Evolutionary conservation across 2,113 vertebrate species (phyloP).

Genomic region (Pteronura brasiliensis): DNA sequence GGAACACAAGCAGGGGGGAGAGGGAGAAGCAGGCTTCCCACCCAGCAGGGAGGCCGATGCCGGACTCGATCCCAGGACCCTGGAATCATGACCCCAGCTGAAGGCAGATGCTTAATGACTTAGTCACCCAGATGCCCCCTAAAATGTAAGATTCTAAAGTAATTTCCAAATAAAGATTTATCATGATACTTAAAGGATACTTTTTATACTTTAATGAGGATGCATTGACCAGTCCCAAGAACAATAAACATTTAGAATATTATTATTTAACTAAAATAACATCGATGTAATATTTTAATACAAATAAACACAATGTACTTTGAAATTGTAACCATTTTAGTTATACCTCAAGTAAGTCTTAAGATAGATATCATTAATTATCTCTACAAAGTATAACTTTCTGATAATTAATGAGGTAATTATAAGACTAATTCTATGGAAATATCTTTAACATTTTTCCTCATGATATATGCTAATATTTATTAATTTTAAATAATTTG

Average conservation of each 20-base stretch:
- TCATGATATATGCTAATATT: conserved; percentile 27
- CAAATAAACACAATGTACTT: conserved; percentile 16
- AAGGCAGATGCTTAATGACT: too few relatives aligned
- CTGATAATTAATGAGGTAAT: conserved; percentile 47
- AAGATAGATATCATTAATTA: background rate
- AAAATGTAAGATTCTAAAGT: conserved; percentile 16
- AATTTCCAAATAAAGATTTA: conserved; percentile 10
- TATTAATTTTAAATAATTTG: conserved; percentile 31
- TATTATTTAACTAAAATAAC: background rate
- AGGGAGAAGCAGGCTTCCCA: too few relatives aligned
- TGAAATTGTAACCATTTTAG: background rate
- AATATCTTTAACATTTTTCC: conserved; percentile 19
- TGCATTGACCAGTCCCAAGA: background rate
- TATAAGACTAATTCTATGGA: conserved; percentile 3
- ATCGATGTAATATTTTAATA: conserved; percentile 25
- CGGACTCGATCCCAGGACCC: too few relatives aligned
- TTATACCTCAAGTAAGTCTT: background rate
- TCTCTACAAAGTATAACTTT: background rate
- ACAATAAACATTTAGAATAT: background rate
- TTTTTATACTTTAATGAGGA: background rate
- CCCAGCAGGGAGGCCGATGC: too few relatives aligned
- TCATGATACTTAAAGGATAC: background rate
- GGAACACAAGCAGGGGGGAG: too few relatives aligned
- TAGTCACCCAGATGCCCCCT: background rate
- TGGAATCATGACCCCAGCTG: too few relatives aligned